These are phyloP conservation scores for Chaetodon trifascialis DNA, from an alignment of 2,113 vertebrate genomes.

Conservation along the genomic window DNA sequence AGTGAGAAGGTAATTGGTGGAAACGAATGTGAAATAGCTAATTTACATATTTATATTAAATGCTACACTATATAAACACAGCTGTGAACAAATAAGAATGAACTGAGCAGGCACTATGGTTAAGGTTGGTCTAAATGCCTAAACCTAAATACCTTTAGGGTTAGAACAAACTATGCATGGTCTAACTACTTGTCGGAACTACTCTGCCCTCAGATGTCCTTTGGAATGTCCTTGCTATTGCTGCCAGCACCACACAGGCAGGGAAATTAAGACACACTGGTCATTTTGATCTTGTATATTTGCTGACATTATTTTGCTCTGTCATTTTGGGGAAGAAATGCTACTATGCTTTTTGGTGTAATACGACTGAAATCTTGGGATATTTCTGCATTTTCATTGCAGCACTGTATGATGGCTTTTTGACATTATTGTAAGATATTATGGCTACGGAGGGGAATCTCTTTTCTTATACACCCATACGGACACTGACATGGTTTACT, in stretches of 20 bases:
- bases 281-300: conserved; percentile 34
- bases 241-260: conserved; percentile 47
- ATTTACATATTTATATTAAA: conserved; percentile 61
- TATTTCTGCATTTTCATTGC: conserved; percentile 45
- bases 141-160: neutral
- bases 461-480: neutral
- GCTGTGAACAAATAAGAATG: conserved; percentile 34
- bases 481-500: neutral
- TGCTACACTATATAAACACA: conserved; percentile 53
- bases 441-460: neutral
- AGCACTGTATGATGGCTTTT: conserved; percentile 23
- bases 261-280: conserved; percentile 63
- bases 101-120: conserved; percentile 16
- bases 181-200: neutral
- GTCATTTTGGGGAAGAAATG: conserved; percentile 17
- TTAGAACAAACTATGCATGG: neutral
- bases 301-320: conserved; percentile 26
- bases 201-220: neutral
- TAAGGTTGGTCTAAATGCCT: neutral
- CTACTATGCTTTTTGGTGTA: conserved; percentile 28
- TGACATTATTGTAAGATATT: conserved; percentile 25
- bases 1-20: conserved; percentile 60
- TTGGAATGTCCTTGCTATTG: conserved; percentile 58
- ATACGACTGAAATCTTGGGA: conserved; percentile 43
- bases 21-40: conserved; percentile 52